Conservation (phyloP, 2,888 invertebrate species). For the Mythimna ferrago region DNA sequence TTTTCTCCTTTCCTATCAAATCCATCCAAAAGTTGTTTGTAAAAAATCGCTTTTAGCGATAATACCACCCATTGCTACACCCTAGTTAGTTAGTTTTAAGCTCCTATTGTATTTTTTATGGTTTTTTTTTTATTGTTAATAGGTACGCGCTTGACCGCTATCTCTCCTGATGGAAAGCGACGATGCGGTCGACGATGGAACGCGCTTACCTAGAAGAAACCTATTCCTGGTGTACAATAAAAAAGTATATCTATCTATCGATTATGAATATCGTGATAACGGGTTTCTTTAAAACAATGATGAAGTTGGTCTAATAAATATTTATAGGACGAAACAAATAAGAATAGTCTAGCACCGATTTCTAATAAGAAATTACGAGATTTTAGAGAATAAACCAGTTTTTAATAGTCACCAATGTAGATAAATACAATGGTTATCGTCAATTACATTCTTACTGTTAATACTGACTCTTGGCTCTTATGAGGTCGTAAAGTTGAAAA, state of each 20-base stretch:
- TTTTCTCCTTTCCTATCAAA: too few species aligned
- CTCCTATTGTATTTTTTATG: too few species aligned
- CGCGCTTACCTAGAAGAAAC: too few species aligned
- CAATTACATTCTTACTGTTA: neutral
- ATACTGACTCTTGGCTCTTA: conserved; percentile 2
- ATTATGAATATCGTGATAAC: neutral
- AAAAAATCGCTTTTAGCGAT: too few species aligned
- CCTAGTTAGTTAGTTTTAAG: too few species aligned
- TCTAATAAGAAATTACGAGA: neutral
- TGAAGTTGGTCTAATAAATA: neutral
- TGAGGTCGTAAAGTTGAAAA: conserved; percentile 24
- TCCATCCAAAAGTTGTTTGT: too few species aligned
- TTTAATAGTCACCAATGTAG: neutral
- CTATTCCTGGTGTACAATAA: too few species aligned
- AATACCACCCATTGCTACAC: too few species aligned
- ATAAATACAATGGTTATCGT: conserved; percentile 9
- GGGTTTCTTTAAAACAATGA: neutral
- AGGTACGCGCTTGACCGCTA: too few species aligned
- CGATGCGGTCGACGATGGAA: too few species aligned
- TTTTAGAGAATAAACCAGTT: neutral
- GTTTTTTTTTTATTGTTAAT: too few species aligned
- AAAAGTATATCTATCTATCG: neutral
- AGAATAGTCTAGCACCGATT: neutral
- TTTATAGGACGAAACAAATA: neutral
- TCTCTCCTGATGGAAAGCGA: too few species aligned